These are phyloP conservation scores for Rapana venosa DNA, from an alignment of 2,888 invertebrate genomes.

Conservation along the genomic window DNA sequence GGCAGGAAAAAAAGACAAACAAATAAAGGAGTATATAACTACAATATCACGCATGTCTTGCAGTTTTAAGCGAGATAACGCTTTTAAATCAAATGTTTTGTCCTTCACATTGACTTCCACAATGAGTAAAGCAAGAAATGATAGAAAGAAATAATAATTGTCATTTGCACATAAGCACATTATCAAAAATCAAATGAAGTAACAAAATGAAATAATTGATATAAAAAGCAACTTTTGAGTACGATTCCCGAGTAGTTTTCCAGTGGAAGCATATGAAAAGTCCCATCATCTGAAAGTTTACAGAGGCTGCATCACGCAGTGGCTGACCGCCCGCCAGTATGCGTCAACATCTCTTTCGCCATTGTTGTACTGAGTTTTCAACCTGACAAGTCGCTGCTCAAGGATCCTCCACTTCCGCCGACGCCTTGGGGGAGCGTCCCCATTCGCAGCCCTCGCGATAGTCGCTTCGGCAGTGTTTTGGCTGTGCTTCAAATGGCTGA, in stretches of 20 bases:
- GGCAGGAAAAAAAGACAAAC: too few species aligned
- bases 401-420: conserved; percentile 33
- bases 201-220: too few species aligned
- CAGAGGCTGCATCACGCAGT: conserved; percentile 31
- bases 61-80: too few species aligned
- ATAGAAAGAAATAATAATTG: too few species aligned
- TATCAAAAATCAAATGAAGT: too few species aligned
- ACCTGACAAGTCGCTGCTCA: conserved; percentile 29
- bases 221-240: too few species aligned
- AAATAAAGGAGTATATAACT: too few species aligned
- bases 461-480: conserved; percentile 23
- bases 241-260: neutral
- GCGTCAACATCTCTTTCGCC: conserved; percentile 30
- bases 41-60: too few species aligned
- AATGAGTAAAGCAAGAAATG: too few species aligned
- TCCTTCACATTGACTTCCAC: too few species aligned
- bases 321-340: conserved; percentile 36
- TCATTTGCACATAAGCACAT: too few species aligned
- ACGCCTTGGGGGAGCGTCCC: conserved; percentile 19
- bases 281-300: neutral
- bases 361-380: conserved; percentile 28
- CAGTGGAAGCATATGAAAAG: conserved; percentile 1
- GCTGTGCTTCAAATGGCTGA: conserved; percentile 29
- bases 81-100: too few species aligned
- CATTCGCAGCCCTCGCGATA: conserved; percentile 7